Base-by-base conservation (phyloP, 2,888 invertebrate species). In the Neelides folsomi region DNA sequence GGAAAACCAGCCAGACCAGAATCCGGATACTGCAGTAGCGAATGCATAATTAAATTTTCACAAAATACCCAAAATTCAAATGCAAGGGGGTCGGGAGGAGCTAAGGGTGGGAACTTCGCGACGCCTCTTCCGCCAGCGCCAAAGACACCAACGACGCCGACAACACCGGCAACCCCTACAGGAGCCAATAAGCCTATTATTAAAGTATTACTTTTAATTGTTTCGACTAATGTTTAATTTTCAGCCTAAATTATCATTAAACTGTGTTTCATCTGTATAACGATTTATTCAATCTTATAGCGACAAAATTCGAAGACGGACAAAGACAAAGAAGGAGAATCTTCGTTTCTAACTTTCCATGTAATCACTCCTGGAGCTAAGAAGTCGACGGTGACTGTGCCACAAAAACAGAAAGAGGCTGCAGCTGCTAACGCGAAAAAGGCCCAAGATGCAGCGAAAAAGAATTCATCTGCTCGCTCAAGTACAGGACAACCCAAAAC, bases 11-110 rank as follows among this genome's bases (percentile, higher is more conserved):
- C 85, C 0, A 76, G 85, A n/a, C 75, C 76, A n/a, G 83, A 81
- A 66, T 85, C 86, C 49, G 84, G 89, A 64, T 93, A 88, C 70
- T 94, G 93, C 70, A 86, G 88, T 65, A 85, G 89, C 66, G 78
- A 79, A 35, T 94, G 93, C 68, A 86, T 92, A 65, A 8, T 19
- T 13, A 48, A 52, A 15, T 38, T 46, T 34, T 47, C 39, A 15
- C 36, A 18, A 9, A 37, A 20, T 12, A 16, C 20, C 13, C 41
- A 38, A 45, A 41, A 15, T 10, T 18, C 10, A 47, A 47, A 35
- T 16, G 19, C 16, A 51, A 46, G 15, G 52, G 45, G 35, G 10
- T 16, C 42, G 18, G 35, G 15, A 2, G n/a, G 15, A 40, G 39
- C 40, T 40, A 19, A 4, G 36, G 19, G 6, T 38, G 37, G n/a